Base-by-base conservation (phyloP, 2,113 vertebrate species). In the Dicentrarchus labrax region DNA sequence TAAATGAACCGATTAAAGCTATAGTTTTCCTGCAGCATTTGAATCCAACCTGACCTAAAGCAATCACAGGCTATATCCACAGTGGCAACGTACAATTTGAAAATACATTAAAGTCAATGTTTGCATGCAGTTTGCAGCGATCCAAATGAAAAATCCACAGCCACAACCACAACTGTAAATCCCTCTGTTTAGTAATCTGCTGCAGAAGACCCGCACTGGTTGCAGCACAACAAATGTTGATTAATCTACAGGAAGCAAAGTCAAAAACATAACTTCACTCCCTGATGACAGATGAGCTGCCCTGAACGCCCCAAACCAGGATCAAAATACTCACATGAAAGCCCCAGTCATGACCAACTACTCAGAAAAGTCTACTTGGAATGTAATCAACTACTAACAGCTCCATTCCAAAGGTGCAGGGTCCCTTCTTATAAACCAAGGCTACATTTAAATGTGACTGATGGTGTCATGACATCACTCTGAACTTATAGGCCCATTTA, bases 361-460 rank as follows among this genome's bases (percentile, higher is more conserved):
- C 41, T 30, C 54, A n/a, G 13, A 47, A 80, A 80, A 80, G 43
- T 36, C 15, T 17, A 50, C 43, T 3, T 70, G 41, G 21, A 72
- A 50, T 66, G 61, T 30, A n/a, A 59, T 43, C 10, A 85, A 65
- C 74, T 50, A 78, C 84, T 86, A 64, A 60, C 65, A 75, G 64
- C 88, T 15, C 65, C 45, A 56, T 67, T 60, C 76, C 79, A 22
- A 68, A 71, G 53, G 72, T 62, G 60, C 61, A 45, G 83, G 51
- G 59, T 80, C 79, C 82, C 87, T 72, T 85, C 82, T 94, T 94
- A 93, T 94, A 91, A 93, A 91, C 89, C 69, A 30, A 60, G 62
- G 69, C 75, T 93, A 76, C 85, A 93, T 93, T 92, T 86, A 94
- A 94, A 93, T 93, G 91, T 92, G 91, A 90, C 89, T 93, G 91